Conservation (phyloP, 2,888 invertebrate species). For the Sepioteuthis lessoniana region DNA sequence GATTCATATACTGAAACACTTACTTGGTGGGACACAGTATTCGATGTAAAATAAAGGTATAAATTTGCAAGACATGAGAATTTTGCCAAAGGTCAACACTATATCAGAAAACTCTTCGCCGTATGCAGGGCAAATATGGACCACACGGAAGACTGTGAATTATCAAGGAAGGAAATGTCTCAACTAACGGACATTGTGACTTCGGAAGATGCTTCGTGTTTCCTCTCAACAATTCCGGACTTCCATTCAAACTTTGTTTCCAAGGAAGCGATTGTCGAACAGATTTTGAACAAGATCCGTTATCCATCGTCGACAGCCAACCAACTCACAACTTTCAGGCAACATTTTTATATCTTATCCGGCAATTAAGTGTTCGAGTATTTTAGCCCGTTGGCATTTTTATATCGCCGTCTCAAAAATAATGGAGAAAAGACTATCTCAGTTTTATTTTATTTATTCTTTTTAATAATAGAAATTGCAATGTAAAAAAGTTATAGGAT, state of each 20-base stretch:
- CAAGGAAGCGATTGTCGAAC: not conserved
- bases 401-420: too few species aligned
- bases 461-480: too few species aligned
- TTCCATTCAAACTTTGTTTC: not conserved
- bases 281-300: not conserved
- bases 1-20: too few species aligned
- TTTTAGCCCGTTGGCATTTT: not conserved
- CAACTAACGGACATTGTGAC: not conserved
- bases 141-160: not conserved
- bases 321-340: not conserved
- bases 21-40: not conserved
- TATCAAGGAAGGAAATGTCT: not conserved
- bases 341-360: not conserved
- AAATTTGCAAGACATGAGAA: not conserved
- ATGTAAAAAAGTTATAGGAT: too few species aligned
- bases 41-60: not conserved
- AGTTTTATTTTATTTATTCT: too few species aligned
- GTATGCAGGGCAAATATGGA: not conserved
- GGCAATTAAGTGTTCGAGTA: not conserved
- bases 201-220: not conserved
- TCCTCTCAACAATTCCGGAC: conserved; percentile 3
- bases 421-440: not conserved
- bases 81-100: not conserved
- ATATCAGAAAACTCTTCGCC: not conserved
- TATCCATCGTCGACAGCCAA: not conserved